Conservation (phyloP, 2,797 vertebrate species). For the Phoebastria nigripes region DNA sequence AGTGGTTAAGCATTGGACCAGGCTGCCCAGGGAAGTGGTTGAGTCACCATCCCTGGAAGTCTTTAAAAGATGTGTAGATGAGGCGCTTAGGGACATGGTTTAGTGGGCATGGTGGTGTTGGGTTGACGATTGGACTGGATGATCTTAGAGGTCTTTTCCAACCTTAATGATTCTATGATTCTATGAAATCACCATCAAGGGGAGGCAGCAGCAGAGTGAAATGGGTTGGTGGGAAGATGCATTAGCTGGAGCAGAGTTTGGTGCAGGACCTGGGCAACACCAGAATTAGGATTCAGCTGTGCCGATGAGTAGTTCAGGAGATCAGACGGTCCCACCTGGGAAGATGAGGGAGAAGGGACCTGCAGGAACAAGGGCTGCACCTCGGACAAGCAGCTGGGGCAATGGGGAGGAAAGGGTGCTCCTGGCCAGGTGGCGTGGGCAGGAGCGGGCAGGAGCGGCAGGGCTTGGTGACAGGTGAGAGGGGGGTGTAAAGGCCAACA, state of each 20-base stretch:
- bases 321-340: neutral
- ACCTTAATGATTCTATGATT: neutral
- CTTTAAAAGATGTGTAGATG: too few relatives aligned
- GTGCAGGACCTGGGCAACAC: neutral
- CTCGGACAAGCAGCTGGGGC: accelerated
- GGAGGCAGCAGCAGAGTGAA: neutral
- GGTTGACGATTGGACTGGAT: too few relatives aligned
- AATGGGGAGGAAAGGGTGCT: conserved; percentile 28
- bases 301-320: neutral
- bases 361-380: neutral
- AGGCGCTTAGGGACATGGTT: too few relatives aligned
- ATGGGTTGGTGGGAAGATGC: neutral
- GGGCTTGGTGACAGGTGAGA: conserved; percentile 2
- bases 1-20: too few relatives aligned
- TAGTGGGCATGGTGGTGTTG: too few relatives aligned
- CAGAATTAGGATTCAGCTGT: neutral
- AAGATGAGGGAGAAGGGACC: neutral
- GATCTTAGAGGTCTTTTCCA: too few relatives aligned
- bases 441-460: neutral
- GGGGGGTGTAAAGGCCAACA: conserved; percentile 22
- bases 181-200: accelerated
- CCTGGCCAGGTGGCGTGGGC: accelerated
- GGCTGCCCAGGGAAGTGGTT: too few relatives aligned
- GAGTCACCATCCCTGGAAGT: too few relatives aligned
- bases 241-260: neutral